These are phyloP conservation scores for Hypotaenidia okinawae DNA, from an alignment of 2,797 vertebrate species.

Conservation along the genomic window DNA sequence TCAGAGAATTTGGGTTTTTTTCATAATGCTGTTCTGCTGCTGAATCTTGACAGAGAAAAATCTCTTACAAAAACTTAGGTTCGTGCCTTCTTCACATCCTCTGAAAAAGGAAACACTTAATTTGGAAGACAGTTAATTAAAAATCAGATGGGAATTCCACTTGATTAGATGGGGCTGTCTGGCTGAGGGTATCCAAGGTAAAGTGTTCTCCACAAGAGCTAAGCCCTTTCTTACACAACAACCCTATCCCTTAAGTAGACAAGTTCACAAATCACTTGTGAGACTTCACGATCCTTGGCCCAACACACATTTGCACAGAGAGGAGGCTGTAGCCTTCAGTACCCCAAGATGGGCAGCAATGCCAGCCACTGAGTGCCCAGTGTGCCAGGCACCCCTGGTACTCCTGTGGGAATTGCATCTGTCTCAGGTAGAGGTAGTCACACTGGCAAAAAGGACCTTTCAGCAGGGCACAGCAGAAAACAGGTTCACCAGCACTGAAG, in stretches of 20 bases:
- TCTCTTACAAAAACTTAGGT: background rate
- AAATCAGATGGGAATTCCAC: conserved; percentile 19
- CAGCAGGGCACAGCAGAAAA: background rate
- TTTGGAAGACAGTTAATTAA: conserved; percentile 10
- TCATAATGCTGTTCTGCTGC: background rate
- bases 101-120: conserved; percentile 1
- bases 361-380: background rate
- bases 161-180: background rate
- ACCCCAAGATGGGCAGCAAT: background rate
- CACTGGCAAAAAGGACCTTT: background rate
- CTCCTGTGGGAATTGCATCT: background rate
- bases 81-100: background rate
- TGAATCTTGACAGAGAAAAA: background rate
- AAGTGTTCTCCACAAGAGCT: background rate
- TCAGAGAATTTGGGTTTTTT: background rate
- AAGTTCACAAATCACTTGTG: background rate
- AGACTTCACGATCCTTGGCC: background rate
- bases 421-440: background rate
- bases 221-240: background rate
- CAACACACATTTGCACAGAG: background rate
- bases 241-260: background rate
- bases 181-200: conserved; percentile 3
- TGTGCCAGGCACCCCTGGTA: accelerated
- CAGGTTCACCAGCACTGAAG: background rate
- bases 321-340: background rate